phyloP scores from a whole-genome alignment of 1,140 invertebrate species.

The Akabosia matsudoensis region DNA sequence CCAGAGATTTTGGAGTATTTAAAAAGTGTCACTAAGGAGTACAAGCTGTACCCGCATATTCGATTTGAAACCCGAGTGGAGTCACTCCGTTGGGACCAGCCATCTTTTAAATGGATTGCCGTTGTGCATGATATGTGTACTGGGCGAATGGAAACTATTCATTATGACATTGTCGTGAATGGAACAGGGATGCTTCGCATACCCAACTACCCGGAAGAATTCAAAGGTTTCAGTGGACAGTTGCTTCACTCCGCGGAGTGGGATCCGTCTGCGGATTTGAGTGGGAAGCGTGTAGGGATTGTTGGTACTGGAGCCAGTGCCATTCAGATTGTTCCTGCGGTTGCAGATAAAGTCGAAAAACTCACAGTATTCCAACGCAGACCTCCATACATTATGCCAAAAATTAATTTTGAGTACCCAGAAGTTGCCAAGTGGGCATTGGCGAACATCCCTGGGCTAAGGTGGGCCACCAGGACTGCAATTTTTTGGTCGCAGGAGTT shows the following conservation, averaged over 20 bases:
- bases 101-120: constrained; percentile 18
- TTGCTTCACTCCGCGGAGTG: constrained; percentile 32
- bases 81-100: constrained; percentile 26
- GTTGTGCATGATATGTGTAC: background rate
- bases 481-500: constrained; percentile 9
- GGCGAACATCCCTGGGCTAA: background rate
- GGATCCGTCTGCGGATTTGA: constrained; percentile 20
- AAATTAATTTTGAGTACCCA: constrained; percentile 22
- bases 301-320: constrained; percentile 27
- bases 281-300: constrained; percentile 10
- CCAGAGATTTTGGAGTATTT: constrained; percentile 30
- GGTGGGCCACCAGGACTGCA: background rate
- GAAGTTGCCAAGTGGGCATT: background rate
- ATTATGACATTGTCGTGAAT: constrained; percentile 25
- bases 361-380: constrained; percentile 26
- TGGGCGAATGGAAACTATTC: background rate
- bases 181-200: constrained; percentile 27
- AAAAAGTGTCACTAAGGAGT: constrained; percentile 25
- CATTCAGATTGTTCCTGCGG: constrained; percentile 13
- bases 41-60: constrained; percentile 30
- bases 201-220: constrained; percentile 37
- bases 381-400: background rate
- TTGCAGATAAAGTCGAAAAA: background rate
- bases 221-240: constrained; percentile 32
- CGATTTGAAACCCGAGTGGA: constrained; percentile 26